Evolutionary conservation across 2,797 vertebrate genomes (phyloP).

Genomic region (Meriones psammophilus): DNA sequence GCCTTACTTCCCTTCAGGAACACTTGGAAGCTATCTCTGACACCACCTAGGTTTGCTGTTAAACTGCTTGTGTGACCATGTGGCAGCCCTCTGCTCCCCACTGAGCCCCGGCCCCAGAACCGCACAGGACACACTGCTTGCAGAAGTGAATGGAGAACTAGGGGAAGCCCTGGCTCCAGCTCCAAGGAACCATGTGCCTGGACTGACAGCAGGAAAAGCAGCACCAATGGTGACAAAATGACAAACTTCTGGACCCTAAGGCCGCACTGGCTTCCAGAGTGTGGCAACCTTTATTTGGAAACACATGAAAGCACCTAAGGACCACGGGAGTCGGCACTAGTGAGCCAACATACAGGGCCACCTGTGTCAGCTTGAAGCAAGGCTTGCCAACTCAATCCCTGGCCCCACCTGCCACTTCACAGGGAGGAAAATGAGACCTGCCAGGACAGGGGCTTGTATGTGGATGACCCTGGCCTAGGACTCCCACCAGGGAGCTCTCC

Average conservation of each 20-base stretch:
- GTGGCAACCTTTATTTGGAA: not conserved
- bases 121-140: not conserved
- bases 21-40: accelerated
- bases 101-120: not conserved
- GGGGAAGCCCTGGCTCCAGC: not conserved
- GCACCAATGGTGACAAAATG: accelerated
- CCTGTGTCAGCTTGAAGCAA: not conserved
- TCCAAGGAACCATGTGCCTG: not conserved
- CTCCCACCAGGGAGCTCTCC: not conserved
- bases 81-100: not conserved
- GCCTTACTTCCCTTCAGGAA: not conserved
- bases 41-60: too few species aligned
- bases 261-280: not conserved
- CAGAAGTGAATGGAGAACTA: not conserved
- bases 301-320: not conserved
- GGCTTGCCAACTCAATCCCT: not conserved
- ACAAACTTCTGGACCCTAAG: too few species aligned
- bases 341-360: accelerated
- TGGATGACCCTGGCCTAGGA: not conserved
- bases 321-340: not conserved
- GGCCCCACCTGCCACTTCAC: not conserved
- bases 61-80: accelerated
- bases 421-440: not conserved
- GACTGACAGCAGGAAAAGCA: not conserved
- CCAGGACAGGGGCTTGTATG: not conserved